Percentiles rank a stretch among this genome's conserved stretches.
phyloP scores from a whole-genome alignment of 2,888 invertebrate species.

The Cantharis rufa region DNA sequence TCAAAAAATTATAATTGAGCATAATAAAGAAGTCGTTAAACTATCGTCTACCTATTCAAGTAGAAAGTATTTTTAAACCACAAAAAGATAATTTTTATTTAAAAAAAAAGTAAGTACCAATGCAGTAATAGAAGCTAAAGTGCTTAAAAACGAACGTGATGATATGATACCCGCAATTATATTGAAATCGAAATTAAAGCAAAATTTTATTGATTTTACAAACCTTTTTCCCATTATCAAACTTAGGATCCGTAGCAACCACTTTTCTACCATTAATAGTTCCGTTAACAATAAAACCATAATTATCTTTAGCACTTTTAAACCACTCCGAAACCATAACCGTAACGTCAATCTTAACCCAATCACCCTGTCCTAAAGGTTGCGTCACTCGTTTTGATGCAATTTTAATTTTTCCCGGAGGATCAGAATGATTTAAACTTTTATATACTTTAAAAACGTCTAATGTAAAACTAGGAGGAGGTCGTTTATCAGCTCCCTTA shows the following conservation, averaged over 20 bases:
- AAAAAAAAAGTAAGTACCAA: neutral
- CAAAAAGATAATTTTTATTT: neutral
- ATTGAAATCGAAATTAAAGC: neutral
- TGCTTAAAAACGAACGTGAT: neutral
- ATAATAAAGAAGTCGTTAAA: neutral
- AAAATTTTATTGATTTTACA: slow-evolving; percentile 22
- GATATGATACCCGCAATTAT: neutral
- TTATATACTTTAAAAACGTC: slow-evolving; percentile 52
- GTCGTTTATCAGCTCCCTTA: slow-evolving; percentile 56
- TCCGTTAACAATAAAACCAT: slow-evolving; percentile 77
- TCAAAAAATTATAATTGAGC: neutral
- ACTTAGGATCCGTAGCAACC: slow-evolving; percentile 68
- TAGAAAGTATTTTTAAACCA: neutral
- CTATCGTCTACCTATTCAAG: neutral
- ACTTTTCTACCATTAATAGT: slow-evolving; percentile 62
- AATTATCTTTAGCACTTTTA: slow-evolving; percentile 71
- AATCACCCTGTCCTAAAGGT: slow-evolving; percentile 66
- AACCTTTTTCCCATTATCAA: slow-evolving; percentile 59
- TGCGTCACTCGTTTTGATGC: slow-evolving; percentile 55
- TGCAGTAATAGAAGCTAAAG: neutral
- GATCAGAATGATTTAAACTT: slow-evolving; percentile 46
- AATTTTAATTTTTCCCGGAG: slow-evolving; percentile 45
- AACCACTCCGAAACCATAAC: slow-evolving; percentile 79
- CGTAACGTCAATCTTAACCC: slow-evolving; percentile 77
- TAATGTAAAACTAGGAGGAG: slow-evolving; percentile 46